These are phyloP conservation scores for Hylaeus anthracinus DNA, from an alignment of 1,140 invertebrate species.

Conservation along the genomic window DNA sequence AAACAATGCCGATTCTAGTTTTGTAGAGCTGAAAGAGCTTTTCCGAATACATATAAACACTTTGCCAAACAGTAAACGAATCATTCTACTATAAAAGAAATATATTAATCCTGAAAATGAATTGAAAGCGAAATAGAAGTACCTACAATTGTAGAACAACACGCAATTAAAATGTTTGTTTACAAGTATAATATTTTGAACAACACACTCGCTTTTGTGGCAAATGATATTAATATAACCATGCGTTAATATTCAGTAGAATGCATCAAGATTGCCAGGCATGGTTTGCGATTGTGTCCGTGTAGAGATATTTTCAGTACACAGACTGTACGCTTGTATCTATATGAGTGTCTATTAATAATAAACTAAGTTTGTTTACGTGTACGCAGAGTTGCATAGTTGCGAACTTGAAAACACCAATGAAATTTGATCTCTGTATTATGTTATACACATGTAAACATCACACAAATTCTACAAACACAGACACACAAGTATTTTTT, in stretches of 20 bases:
- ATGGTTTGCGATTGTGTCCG: not conserved
- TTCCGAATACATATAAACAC: too few species aligned
- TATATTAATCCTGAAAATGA: too few species aligned
- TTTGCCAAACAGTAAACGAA: too few species aligned
- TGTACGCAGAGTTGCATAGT: not conserved
- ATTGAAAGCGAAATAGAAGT: too few species aligned
- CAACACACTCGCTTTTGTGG: not conserved
- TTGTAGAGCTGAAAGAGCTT: too few species aligned
- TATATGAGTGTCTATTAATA: conserved; percentile 13
- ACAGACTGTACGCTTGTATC: not conserved
- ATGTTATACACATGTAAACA: conserved; percentile 1
- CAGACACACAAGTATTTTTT: conserved; percentile 5
- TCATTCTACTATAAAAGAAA: too few species aligned
- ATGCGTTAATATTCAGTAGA: conserved; percentile 12
- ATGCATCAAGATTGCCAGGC: not conserved
- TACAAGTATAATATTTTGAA: too few species aligned
- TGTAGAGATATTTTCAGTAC: not conserved
- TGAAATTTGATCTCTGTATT: conserved; percentile 4
- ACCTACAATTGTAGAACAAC: too few species aligned
- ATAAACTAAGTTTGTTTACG: conserved; percentile 1
- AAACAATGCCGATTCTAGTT: too few species aligned
- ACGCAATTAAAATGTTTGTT: too few species aligned
- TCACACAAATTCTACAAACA: not conserved
- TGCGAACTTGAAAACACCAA: not conserved
- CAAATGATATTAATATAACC: conserved; percentile 16